A percentile compares a stretch with the other conserved stretches of the same genome.
Evolutionary conservation across 2,888 invertebrate genomes (phyloP).

Genomic region (Campoplex nolae): DNA sequence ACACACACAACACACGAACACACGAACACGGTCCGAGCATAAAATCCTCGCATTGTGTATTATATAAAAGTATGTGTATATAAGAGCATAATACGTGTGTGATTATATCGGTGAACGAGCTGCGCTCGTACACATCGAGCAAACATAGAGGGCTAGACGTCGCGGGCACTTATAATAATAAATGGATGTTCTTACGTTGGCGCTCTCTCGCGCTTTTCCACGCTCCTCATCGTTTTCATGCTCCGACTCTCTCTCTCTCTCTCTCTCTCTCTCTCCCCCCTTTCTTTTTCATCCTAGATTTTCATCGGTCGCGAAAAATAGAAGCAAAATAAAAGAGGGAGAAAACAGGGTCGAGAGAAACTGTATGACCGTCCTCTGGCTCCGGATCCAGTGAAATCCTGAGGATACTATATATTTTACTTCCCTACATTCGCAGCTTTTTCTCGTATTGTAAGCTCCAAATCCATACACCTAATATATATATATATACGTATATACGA

Average conservation of each 20-base stretch:
- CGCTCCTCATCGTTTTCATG: constrained; percentile 57
- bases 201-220: constrained; percentile 48
- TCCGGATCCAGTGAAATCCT: constrained; percentile 60
- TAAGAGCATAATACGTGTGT: constrained; percentile 35
- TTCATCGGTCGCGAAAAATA: constrained; percentile 34
- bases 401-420: constrained; percentile 62
- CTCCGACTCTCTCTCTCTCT: constrained; percentile 12
- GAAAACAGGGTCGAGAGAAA: constrained; percentile 54
- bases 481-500: background rate
- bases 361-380: constrained; percentile 58
- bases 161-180: constrained; percentile 63
- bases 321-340: constrained; percentile 27
- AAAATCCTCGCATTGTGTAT: constrained; percentile 8
- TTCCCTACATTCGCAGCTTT: constrained; percentile 53
- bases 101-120: constrained; percentile 55
- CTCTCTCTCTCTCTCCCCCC: background rate
- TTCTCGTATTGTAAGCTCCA: constrained; percentile 56
- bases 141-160: constrained; percentile 54
- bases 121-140: constrained; percentile 30
- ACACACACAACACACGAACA: background rate
- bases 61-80: background rate
- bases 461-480: constrained; percentile 42
- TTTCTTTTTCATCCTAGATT: constrained; percentile 18
- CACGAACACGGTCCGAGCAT: background rate
- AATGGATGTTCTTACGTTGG: constrained; percentile 64